Conservation (phyloP, 1,140 invertebrate genomes). For the Lineus longissimus region DNA sequence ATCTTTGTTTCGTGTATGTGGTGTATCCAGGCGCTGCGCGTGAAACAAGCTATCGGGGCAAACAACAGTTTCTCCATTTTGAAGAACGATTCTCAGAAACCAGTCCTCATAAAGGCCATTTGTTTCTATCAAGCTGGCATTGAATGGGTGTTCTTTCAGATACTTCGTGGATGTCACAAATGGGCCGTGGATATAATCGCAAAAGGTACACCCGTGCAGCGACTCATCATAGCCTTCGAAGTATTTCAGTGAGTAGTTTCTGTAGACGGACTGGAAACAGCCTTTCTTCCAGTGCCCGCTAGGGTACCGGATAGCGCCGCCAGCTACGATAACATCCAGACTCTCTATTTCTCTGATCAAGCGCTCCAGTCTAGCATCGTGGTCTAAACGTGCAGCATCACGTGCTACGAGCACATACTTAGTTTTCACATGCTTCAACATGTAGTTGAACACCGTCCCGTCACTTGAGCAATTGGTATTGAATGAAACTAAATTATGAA, state of each 20-base stretch:
- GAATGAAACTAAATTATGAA: no score
- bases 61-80: slow-evolving; percentile 18
- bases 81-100: slow-evolving; percentile 31
- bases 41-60: slow-evolving; percentile 44
- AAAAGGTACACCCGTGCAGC: slow-evolving; percentile 40
- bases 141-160: no score
- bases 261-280: slow-evolving; percentile 35
- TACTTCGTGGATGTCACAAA: no score
- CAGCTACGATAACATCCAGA: slow-evolving; percentile 23
- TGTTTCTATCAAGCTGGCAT: slow-evolving; percentile 34
- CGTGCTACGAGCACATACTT: slow-evolving; percentile 38
- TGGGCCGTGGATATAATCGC: no score
- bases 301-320: slow-evolving; percentile 31
- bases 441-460: slow-evolving; percentile 27
- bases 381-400: slow-evolving; percentile 27
- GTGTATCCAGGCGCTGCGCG: no score
- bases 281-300: slow-evolving; percentile 41
- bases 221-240: slow-evolving; percentile 40
- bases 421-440: slow-evolving; percentile 27
- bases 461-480: no score
- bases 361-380: slow-evolving; percentile 32
- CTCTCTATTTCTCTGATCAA: slow-evolving; percentile 32
- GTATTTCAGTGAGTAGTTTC: slow-evolving; percentile 34
- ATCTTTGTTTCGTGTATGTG: no score
- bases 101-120: slow-evolving; percentile 35